Base-by-base conservation (phyloP, 2,888 invertebrate genomes). In the Drosophila mettleri region DNA sequence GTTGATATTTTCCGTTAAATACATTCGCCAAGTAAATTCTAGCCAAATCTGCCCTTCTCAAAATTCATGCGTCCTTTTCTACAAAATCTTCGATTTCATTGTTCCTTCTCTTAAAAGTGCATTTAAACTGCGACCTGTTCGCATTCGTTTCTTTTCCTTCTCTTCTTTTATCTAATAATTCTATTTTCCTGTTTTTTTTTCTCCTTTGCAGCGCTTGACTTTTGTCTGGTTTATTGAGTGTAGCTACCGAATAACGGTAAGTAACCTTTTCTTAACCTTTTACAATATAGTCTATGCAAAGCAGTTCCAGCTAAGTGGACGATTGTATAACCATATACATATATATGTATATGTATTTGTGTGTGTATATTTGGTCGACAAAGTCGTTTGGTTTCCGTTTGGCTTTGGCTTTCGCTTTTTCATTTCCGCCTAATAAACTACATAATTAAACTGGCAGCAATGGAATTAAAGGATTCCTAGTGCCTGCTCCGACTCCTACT, bases 361-460 rank as follows among this genome's bases (percentile, higher is more conserved):
- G 2, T 49, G 22, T n/a, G n/a, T 49, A 18, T 43, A 8, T 61
- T 54, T 54, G 41, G 36, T 31, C 54, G 53, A 34, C 72, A 36
- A 41, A 48, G 55, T 61, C 54, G 63, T 63, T 51, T 55, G 77
- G 70, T 75, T 86, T 86, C 79, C 88, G 88, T 74, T 89, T 81
- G 83, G 79, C 86, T 87, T 89, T 81, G 83, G 82, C 86, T 87
- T 89, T 89, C 88, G 89, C 88, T 82, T 81, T 86, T 88, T 86
- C 87, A 89, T 90, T 91, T 90, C 90, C 90, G 90, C 90, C 86
- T 90, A 90, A 90, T 90, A 90, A 90, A 90, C 90, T 89, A 90
- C 84, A 87, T 90, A 90, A 90, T 90, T 91, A 90, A 90, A 90
- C 86, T 90, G 88, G 77, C 86, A 81, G 90, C 83, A 90, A 91